A percentile compares a stretch with the other conserved stretches of the same genome.
Evolutionary conservation across 1,140 invertebrate genomes (phyloP).

Genomic region (Meloidogyne chitwoodi): DNA sequence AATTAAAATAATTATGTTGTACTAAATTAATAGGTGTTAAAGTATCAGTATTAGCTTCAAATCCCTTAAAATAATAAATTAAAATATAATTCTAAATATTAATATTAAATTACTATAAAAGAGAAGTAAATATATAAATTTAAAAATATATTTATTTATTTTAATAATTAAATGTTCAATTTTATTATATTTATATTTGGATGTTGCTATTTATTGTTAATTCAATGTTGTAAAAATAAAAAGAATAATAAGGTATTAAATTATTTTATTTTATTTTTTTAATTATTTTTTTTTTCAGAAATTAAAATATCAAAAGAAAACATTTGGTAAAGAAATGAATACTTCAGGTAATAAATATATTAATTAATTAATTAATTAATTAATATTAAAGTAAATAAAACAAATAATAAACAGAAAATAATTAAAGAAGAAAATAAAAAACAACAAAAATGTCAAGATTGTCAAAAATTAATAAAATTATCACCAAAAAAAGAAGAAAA

Average conservation of each 20-base stretch:
- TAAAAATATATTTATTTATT: too few relatives aligned
- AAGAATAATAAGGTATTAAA: neutral
- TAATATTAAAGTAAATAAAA: too few relatives aligned
- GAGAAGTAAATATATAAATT: too few relatives aligned
- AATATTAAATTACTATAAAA: too few relatives aligned
- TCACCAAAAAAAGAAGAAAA: neutral
- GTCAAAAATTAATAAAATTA: neutral
- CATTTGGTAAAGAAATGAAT: neutral
- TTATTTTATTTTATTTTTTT: neutral
- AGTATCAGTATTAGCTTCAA: slow-evolving; percentile 13
- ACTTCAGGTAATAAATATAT: neutral
- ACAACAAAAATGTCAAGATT: neutral
- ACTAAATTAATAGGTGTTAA: slow-evolving; percentile 11
- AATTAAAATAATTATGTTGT: slow-evolving; percentile 20
- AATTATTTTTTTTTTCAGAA: neutral
- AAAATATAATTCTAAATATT: neutral
- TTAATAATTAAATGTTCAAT: neutral
- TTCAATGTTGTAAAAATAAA: neutral
- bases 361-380: too few relatives aligned
- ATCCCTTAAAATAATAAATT: neutral
- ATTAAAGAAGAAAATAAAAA: neutral
- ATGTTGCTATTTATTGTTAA: neutral
- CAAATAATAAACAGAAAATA: neutral
- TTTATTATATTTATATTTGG: neutral
- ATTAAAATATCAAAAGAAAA: neutral